phyloP scores from a whole-genome alignment of 2,888 invertebrate genomes.

The Saturnia pavonia region DNA sequence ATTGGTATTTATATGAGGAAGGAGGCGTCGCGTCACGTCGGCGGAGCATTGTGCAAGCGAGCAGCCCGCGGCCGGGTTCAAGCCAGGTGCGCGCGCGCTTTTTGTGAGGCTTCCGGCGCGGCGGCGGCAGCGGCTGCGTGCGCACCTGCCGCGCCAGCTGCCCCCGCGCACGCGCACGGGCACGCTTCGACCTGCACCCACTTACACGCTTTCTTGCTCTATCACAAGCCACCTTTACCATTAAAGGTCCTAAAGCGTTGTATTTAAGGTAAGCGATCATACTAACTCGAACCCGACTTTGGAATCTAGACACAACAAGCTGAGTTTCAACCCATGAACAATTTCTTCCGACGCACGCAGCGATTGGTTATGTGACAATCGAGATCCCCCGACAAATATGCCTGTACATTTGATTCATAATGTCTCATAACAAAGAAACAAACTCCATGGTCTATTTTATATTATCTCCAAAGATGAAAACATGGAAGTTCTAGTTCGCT shows the following conservation, averaged over 20 bases:
- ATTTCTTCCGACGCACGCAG: not conserved
- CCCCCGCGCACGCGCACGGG: slow-evolving; percentile 58
- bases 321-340: not conserved
- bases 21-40: slow-evolving; percentile 42
- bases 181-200: slow-evolving; percentile 32
- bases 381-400: not conserved
- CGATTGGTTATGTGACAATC: not conserved
- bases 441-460: too few relatives aligned
- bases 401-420: not conserved
- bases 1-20: slow-evolving; percentile 47
- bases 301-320: not conserved
- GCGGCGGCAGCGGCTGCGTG: slow-evolving; percentile 59
- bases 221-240: not conserved
- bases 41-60: slow-evolving; percentile 70
- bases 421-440: not conserved
- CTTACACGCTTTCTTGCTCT: slow-evolving; percentile 23
- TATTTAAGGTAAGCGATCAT: not conserved
- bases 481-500: not conserved
- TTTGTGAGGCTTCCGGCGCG: slow-evolving; percentile 76
- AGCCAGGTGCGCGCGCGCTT: slow-evolving; percentile 74
- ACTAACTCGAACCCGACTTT: not conserved
- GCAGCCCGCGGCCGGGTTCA: slow-evolving; percentile 43
- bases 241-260: not conserved
- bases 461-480: too few relatives aligned
- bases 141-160: slow-evolving; percentile 74